Percentiles rank a stretch among this genome's conserved stretches.
Conservation (phyloP, 2,888 invertebrate genomes). For the Gisinianus flammeolus region DNA sequence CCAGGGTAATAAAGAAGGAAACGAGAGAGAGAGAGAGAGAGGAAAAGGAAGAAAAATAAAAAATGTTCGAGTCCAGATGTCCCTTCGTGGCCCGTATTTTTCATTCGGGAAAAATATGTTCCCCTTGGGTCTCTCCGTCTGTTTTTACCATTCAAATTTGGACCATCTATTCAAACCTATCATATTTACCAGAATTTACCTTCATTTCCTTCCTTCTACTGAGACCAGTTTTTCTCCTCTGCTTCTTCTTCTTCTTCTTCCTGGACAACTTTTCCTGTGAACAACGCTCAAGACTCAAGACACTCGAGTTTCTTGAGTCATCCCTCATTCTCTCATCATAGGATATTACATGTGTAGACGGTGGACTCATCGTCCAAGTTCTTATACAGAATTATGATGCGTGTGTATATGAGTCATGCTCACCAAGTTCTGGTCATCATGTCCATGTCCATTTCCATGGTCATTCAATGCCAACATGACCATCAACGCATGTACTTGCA, state of each 20-base stretch:
- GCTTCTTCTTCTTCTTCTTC: not conserved
- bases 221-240: conserved; percentile 21
- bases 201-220: conserved; percentile 14
- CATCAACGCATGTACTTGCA: too few species aligned
- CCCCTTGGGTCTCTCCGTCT: conserved; percentile 51
- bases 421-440: too few species aligned
- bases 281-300: not conserved
- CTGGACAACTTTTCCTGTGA: conserved; percentile 12
- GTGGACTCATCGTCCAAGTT: not conserved
- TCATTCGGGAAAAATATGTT: conserved; percentile 52
- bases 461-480: too few species aligned
- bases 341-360: not conserved
- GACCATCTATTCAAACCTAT: conserved; percentile 47
- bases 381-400: too few species aligned
- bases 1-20: not conserved
- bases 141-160: conserved; percentile 55
- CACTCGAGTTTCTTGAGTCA: not conserved
- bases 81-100: conserved; percentile 50
- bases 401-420: too few species aligned
- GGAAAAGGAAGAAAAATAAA: conserved; percentile 43
- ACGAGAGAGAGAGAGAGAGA: not conserved
- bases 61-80: conserved; percentile 52
- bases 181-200: conserved; percentile 40
- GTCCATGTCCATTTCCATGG: not conserved
- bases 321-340: conserved; percentile 14